A percentile compares a stretch with the other conserved stretches of the same genome.
Conservation (phyloP, 2,888 invertebrate genomes). For the Theretra japonica region DNA sequence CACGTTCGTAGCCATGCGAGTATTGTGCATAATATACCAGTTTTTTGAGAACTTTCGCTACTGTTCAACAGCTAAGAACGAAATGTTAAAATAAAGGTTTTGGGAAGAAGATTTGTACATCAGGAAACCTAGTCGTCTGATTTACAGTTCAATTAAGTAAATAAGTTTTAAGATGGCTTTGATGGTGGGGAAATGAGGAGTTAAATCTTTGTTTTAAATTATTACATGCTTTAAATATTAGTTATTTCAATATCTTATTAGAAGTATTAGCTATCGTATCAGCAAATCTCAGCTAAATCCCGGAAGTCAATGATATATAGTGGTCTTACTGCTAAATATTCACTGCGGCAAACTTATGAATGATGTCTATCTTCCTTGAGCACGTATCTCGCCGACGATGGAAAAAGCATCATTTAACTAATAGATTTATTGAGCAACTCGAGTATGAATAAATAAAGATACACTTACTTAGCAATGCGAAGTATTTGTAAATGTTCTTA, state of each 20-base stretch:
- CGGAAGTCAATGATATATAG: neutral
- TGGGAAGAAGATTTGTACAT: too few species aligned
- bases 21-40: too few species aligned
- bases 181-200: too few species aligned
- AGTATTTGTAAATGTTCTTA: neutral
- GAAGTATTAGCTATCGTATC: neutral
- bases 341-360: conserved; percentile 21
- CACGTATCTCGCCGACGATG: conserved; percentile 23
- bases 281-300: neutral
- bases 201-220: too few species aligned
- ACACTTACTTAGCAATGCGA: neutral
- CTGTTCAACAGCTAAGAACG: too few species aligned
- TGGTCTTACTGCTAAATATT: neutral
- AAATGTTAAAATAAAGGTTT: too few species aligned
- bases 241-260: neutral
- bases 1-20: too few species aligned
- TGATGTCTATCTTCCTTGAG: conserved; percentile 23
- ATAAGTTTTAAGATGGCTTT: too few species aligned
- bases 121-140: too few species aligned
- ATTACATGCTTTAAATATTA: too few species aligned
- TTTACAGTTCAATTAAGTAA: too few species aligned
- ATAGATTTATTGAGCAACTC: conserved; percentile 6
- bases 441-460: neutral
- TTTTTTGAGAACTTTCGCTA: too few species aligned
- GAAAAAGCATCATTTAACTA: conserved; percentile 19